Percentiles rank a stretch among this genome's conserved stretches.
Conservation (phyloP, 2,797 vertebrate species). For the Steatocranus sp. region DNA sequence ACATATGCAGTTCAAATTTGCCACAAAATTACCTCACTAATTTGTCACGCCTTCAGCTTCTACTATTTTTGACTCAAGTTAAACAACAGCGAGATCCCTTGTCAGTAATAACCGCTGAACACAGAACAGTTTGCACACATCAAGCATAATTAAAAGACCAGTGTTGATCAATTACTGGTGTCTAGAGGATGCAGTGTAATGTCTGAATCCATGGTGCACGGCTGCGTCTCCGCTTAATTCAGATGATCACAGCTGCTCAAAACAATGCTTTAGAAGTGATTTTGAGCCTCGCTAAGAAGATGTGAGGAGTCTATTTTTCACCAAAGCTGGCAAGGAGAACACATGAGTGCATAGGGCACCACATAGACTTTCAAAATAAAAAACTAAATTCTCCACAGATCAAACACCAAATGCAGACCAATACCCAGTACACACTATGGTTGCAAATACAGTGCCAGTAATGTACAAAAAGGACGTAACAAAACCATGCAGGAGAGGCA, state of each 20-base stretch:
- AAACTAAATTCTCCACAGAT: not conserved
- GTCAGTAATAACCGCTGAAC: not conserved
- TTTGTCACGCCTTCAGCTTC: not conserved
- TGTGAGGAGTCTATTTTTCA: not conserved
- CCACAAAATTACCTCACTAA: not conserved
- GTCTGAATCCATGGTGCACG: not conserved
- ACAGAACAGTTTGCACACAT: not conserved
- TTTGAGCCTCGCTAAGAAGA: fast-evolving
- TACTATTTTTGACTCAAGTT: not conserved
- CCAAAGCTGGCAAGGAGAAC: not conserved
- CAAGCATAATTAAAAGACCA: not conserved
- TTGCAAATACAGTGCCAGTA: not conserved
- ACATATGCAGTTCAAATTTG: not conserved
- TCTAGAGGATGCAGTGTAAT: not conserved
- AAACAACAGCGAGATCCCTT: not conserved
- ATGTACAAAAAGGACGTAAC: not conserved
- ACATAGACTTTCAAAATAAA: not conserved
- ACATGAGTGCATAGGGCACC: not conserved
- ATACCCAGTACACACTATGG: not conserved
- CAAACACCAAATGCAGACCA: not conserved
- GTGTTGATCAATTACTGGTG: not conserved
- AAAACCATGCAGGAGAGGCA: not conserved
- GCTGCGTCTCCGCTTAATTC: not conserved
- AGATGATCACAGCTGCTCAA: not conserved
- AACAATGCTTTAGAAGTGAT: not conserved